A percentile compares a stretch with the other conserved stretches of the same genome.
These are phyloP conservation scores for Augiades crinisus DNA, from an alignment of 2,888 invertebrate genomes.

Conservation along the genomic window DNA sequence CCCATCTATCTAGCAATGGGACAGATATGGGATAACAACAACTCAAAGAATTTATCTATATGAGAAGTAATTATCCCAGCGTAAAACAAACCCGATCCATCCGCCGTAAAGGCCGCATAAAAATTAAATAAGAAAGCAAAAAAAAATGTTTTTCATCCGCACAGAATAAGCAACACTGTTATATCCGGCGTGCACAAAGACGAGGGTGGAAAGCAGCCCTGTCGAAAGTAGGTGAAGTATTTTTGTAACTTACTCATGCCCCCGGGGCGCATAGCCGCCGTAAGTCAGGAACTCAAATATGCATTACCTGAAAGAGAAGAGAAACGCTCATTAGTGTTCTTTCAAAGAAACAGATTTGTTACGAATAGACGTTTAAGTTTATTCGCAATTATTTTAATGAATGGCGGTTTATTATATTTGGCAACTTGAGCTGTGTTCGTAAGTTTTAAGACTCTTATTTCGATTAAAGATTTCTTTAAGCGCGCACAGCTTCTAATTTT, in stretches of 20 bases:
- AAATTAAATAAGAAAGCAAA: conserved; percentile 4
- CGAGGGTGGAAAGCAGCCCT: neutral
- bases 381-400: neutral
- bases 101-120: neutral
- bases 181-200: conserved; percentile 2
- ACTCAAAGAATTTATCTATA: neutral
- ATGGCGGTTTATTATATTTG: neutral
- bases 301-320: conserved; percentile 63
- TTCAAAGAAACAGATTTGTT: conserved; percentile 14
- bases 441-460: too few species aligned
- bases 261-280: conserved; percentile 34
- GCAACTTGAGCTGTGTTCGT: too few species aligned
- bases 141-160: conserved; percentile 3
- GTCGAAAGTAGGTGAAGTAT: conserved; percentile 32
- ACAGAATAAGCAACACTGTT: conserved; percentile 6
- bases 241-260: conserved; percentile 46
- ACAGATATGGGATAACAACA: too few species aligned
- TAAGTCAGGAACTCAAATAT: conserved; percentile 40
- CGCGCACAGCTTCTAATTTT: too few species aligned
- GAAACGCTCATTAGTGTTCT: conserved; percentile 23
- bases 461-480: too few species aligned
- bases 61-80: neutral
- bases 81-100: neutral
- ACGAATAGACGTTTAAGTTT: conserved; percentile 1
- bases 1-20: too few species aligned